Conservation (phyloP, 2,797 vertebrate genomes). For the Natrix natrix region DNA sequence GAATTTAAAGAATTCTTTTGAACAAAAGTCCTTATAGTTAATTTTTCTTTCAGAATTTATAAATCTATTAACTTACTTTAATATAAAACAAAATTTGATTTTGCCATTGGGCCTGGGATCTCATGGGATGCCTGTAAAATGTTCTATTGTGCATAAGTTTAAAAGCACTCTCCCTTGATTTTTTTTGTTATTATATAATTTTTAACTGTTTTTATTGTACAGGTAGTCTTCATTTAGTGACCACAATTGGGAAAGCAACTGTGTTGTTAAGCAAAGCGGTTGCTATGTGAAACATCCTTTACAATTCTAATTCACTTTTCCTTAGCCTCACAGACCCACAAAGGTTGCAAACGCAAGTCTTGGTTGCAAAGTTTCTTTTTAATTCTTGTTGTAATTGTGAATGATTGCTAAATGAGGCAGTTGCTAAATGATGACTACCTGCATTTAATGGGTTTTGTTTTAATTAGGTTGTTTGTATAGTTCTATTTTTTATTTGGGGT, state of each 20-base stretch:
- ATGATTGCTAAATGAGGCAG: not conserved
- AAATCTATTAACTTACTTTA: conserved; percentile 22
- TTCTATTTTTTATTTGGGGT: not conserved
- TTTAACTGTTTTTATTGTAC: not conserved
- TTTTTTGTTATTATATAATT: not conserved
- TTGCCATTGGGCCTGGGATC: not conserved
- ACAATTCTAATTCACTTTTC: not conserved
- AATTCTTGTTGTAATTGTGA: not conserved
- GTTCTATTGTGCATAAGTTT: not conserved
- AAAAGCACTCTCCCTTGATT: not conserved
- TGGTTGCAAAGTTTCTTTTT: not conserved
- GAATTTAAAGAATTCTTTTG: conserved; percentile 43
- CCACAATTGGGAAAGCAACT: not conserved
- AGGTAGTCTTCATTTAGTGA: not conserved
- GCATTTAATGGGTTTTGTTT: not conserved
- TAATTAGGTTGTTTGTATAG: not conserved
- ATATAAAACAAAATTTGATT: not conserved
- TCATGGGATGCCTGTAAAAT: not conserved
- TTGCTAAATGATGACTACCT: not conserved
- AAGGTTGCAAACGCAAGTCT: not conserved
- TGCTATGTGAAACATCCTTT: not conserved
- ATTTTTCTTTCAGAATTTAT: conserved; percentile 44
- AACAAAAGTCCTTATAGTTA: conserved; percentile 51
- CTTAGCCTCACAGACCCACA: not conserved
- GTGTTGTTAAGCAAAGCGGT: not conserved